Evolutionary conservation across 2,113 vertebrate species (phyloP), one percentile per base, ranked within the genome.

Genomic region (Jacana jacana): DNA sequence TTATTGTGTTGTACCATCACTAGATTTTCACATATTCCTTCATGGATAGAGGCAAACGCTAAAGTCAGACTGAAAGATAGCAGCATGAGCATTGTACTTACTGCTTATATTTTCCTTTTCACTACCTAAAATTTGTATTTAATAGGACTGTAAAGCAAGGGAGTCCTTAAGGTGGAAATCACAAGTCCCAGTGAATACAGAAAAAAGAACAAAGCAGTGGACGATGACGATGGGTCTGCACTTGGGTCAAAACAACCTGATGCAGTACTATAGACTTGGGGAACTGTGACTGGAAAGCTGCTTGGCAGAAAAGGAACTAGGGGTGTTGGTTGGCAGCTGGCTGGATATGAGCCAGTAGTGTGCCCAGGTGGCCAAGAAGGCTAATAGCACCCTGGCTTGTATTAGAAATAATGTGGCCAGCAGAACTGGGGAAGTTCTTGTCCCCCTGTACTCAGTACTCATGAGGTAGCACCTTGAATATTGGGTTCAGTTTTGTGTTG

Each of bases 381-480:
- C 54, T 30, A 46, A 4, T 1, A 13, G 31, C 65, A 65, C 28
- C 30, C 65, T 78, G 72, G 22, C 28, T 3, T 72, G 7, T 3
- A 3, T n/a, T 15, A 81, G 65, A 2, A 69, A 7, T 2, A 9
- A 4, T 20, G 28, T 13, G 37, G 2, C 58, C 42, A 92, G 30
- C 58, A 64, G 69, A 73, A 18, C 0, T 1, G 54, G 52, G 6
- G 10, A 10, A 30, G 23, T 0, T 68, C 25, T 18, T 1, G 1
- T 54, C 2, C 44, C 8, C 11, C 22, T 33, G 11, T 7, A 20
- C 13, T 15, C 0, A 0, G 4, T 31, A 17, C 31, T 65, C 28
- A 1, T 35, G 39, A 10, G 49, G 28, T 28, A 1, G 3, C 44
- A 18, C 13, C 13, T 79, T 0, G 0, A 79, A 2, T 17, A 1